Percentiles rank a stretch among this genome's conserved stretches.
Conservation (phyloP, 2,888 invertebrate species). For the Liopterus haemorrhoidalis region DNA sequence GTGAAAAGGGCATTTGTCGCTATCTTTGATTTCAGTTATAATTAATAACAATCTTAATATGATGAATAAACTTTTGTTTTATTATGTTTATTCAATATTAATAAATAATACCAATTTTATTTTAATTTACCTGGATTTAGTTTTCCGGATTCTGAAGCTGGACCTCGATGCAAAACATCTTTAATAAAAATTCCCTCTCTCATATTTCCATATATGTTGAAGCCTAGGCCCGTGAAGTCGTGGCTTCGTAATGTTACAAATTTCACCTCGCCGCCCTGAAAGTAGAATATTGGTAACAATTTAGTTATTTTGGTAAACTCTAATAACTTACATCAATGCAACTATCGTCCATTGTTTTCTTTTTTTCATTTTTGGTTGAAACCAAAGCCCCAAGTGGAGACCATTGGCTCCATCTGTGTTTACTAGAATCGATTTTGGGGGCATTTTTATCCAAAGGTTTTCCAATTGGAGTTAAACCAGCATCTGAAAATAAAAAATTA, state of each 20-base stretch:
- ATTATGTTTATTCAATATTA: background rate
- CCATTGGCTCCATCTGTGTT: slow-evolving; percentile 47
- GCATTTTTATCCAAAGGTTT: slow-evolving; percentile 37
- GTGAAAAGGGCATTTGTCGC: too few relatives aligned
- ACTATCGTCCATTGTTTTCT: slow-evolving; percentile 54
- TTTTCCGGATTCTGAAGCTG: slow-evolving; percentile 77
- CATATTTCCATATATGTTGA: slow-evolving; percentile 85
- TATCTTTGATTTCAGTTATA: too few relatives aligned
- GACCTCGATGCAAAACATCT: slow-evolving; percentile 79
- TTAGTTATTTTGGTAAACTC: slow-evolving; percentile 1
- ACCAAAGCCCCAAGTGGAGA: slow-evolving; percentile 43
- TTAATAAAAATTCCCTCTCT: slow-evolving; percentile 84
- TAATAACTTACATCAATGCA: slow-evolving; percentile 47
- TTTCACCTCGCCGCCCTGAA: slow-evolving; percentile 53
- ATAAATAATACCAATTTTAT: background rate
- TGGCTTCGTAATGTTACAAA: slow-evolving; percentile 73
- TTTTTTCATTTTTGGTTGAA: slow-evolving; percentile 46
- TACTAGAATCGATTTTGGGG: slow-evolving; percentile 28
- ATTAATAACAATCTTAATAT: too few relatives aligned
- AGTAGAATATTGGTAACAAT: too few relatives aligned
- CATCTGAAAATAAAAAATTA: slow-evolving; percentile 40
- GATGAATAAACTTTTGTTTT: slow-evolving; percentile 1
- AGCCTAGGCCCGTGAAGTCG: slow-evolving; percentile 83
- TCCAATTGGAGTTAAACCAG: slow-evolving; percentile 40
- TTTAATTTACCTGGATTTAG: slow-evolving; percentile 64